phyloP scores from a whole-genome alignment of 1,140 invertebrate species.

The Octopus sinensis region DNA sequence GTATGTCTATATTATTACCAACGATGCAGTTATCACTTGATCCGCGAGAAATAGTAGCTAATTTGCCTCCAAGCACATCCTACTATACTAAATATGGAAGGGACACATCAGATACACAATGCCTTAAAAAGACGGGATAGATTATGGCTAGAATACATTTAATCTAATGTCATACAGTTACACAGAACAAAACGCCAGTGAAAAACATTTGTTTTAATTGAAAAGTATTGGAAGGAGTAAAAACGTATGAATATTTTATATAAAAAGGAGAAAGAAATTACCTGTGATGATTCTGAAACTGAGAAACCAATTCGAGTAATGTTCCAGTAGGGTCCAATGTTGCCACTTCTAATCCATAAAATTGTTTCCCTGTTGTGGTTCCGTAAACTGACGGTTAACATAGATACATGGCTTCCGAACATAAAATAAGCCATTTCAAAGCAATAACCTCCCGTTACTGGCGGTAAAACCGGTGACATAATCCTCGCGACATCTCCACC shows the following conservation, averaged over 20 bases:
- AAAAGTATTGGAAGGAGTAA: neutral
- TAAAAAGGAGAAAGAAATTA: neutral
- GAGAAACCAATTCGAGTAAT: neutral
- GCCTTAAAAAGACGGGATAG: no score
- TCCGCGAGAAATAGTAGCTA: no score
- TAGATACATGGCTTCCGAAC: slow-evolving; percentile 11
- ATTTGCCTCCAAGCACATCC: no score
- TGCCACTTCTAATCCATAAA: neutral
- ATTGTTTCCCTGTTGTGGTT: neutral
- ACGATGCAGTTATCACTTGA: no score
- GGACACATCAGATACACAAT: no score
- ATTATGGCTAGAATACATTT: no score
- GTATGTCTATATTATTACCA: no score
- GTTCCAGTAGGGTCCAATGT: neutral
- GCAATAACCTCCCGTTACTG: slow-evolving; percentile 6
- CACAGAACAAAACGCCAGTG: neutral
- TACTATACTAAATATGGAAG: no score
- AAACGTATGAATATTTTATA: no score
- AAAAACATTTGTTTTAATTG: neutral
- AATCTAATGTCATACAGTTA: neutral
- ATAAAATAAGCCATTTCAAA: slow-evolving; percentile 9
- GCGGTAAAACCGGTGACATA: neutral
- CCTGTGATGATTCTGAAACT: neutral
- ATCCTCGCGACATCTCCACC: neutral
- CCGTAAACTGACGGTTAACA: neutral